Conservation (phyloP, 1,140 invertebrate genomes). For the Drosophila malerkotliana region DNA sequence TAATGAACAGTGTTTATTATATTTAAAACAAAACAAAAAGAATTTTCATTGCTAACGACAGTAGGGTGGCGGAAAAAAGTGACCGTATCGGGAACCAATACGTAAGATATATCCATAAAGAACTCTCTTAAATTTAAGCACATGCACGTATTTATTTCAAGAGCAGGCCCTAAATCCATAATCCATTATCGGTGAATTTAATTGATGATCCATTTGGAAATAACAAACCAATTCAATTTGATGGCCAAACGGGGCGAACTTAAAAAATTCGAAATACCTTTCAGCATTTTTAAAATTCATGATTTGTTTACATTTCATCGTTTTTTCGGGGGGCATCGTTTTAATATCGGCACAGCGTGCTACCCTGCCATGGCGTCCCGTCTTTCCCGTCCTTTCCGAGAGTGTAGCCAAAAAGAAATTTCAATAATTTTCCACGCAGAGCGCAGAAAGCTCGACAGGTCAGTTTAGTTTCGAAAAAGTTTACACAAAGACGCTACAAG, state of each 20-base stretch:
- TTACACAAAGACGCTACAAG: slow-evolving; percentile 65
- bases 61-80: slow-evolving; percentile 62
- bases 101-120: slow-evolving; percentile 1
- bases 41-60: slow-evolving; percentile 57
- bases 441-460: slow-evolving; percentile 62
- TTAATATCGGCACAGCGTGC: slow-evolving; percentile 47
- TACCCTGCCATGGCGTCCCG: slow-evolving; percentile 54
- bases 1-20: slow-evolving; percentile 73
- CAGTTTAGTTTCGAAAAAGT: slow-evolving; percentile 78
- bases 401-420: slow-evolving; percentile 64
- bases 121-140: slow-evolving; percentile 6
- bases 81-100: slow-evolving; percentile 8
- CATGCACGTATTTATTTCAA: slow-evolving; percentile 23
- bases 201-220: slow-evolving; percentile 45
- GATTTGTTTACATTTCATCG: slow-evolving; percentile 42
- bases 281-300: slow-evolving; percentile 28
- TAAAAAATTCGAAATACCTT: slow-evolving; percentile 17
- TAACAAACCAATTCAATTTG: slow-evolving; percentile 32
- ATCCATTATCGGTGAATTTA: slow-evolving; percentile 28
- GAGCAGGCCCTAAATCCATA: slow-evolving; percentile 40
- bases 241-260: slow-evolving; percentile 18
- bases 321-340: slow-evolving; percentile 10
- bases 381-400: neutral
- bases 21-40: slow-evolving; percentile 68
- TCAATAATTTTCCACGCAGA: slow-evolving; percentile 76